Base-by-base conservation (phyloP, 2,888 invertebrate species). In the Spisula subtruncata region DNA sequence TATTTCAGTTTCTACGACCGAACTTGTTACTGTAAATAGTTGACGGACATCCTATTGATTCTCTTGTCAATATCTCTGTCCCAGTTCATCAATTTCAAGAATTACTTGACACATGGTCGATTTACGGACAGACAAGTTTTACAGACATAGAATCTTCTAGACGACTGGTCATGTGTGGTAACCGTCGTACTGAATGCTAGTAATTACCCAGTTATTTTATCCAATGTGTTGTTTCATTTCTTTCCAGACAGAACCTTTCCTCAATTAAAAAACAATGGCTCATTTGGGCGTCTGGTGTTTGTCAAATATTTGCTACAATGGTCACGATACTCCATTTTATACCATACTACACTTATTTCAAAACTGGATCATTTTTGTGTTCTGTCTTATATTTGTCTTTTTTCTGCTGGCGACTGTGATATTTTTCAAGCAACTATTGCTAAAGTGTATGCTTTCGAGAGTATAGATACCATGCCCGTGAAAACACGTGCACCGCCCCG, bases 401-500 rank as follows among this genome's bases (percentile, higher is more conserved):
- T 93, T 96, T 83, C 75, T 96, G 46, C 91, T 96, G 8, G 95
- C 94, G 4, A 90, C 87, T 0, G 95, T 96, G 25, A 95, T 96
- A 71, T 94, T 10, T 95, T 96, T 91, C 96, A 96, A 93, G 95
- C 95, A 75, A 93, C 96, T 14, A 95, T 95, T 35, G 94, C 95
- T 0, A 96, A 96, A 87, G 93, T 96, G n/a, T 96, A 94, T 89
- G 95, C 95, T 4, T 96, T 95, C 90, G 94, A 95, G 56, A 90
- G 86, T 84, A 0, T 25, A 25, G 12, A 90, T 92, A 2, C 41
- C 41, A 41, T 8, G 8, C 41, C 41, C 2, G 41, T 41, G 41
- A 41, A 2, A 41, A 41, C 41, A 41, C 41, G 41, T 41, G 41
- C 41, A 41, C 41, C 41, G 2, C 41, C 87, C 14, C 81, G 80